Conservation (phyloP, 2,797 vertebrate species). For the Anguilla pacifica region DNA sequence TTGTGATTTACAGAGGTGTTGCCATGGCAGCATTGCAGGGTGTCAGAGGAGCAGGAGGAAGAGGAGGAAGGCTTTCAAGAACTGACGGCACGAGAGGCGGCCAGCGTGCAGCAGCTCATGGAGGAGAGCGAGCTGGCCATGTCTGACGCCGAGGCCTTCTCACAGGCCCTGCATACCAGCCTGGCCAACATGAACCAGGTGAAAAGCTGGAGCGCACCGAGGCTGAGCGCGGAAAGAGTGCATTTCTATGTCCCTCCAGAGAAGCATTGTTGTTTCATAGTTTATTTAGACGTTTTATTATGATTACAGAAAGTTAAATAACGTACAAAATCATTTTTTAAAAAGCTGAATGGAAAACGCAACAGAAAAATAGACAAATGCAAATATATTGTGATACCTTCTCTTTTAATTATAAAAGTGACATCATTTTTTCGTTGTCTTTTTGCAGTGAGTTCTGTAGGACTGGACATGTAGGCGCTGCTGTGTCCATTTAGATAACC, state of each 20-base stretch:
- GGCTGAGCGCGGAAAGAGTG: neutral
- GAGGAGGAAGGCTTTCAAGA: constrained; percentile 40
- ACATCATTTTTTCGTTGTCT: too few relatives aligned
- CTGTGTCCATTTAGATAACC: neutral
- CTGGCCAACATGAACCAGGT: constrained; percentile 39
- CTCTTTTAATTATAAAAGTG: too few relatives aligned
- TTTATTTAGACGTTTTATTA: too few relatives aligned
- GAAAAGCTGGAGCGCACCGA: neutral
- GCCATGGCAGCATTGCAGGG: constrained; percentile 30
- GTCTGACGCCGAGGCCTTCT: constrained; percentile 47
- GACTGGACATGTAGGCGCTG: neutral
- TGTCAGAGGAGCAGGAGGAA: neutral
- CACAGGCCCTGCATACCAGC: constrained; percentile 42
- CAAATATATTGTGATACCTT: too few relatives aligned
- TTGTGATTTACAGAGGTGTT: constrained; percentile 33
- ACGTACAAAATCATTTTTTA: too few relatives aligned
- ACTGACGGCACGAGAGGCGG: constrained; percentile 46
- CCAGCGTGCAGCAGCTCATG: constrained; percentile 46
- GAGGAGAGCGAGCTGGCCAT: constrained; percentile 50
- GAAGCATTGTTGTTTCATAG: too few relatives aligned
- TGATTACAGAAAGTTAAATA: too few relatives aligned
- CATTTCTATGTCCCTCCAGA: neutral
- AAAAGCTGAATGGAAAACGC: too few relatives aligned
- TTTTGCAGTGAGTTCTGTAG: neutral
- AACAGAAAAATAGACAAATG: too few relatives aligned